These are phyloP conservation scores for Nixonia krombeini DNA, from an alignment of 1,140 invertebrate species.

Conservation along the genomic window DNA sequence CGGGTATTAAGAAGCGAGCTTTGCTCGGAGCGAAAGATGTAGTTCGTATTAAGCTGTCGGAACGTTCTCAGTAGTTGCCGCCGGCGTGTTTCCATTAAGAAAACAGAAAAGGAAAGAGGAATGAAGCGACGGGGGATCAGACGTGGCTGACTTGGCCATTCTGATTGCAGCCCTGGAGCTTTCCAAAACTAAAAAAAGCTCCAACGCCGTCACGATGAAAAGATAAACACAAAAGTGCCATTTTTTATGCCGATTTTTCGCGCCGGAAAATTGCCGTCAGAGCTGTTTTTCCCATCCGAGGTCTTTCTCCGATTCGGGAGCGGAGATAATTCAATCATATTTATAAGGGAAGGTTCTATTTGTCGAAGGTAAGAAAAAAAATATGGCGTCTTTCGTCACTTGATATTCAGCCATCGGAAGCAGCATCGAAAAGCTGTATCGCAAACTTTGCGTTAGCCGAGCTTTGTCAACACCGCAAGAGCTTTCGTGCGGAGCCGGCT, in stretches of 20 bases:
- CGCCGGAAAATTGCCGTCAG: too few species aligned
- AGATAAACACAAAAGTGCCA: conserved; percentile 15
- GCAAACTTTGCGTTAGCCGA: too few species aligned
- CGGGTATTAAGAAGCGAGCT: conserved; percentile 12
- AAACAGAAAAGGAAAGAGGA: conserved; percentile 13
- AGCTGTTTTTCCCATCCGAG: too few species aligned
- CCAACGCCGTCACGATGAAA: conserved; percentile 1
- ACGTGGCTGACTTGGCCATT: conserved; percentile 13
- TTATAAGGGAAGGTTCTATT: too few species aligned
- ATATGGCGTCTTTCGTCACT: too few species aligned
- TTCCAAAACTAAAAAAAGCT: conserved; percentile 10
- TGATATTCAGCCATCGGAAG: too few species aligned
- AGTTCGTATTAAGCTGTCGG: conserved; percentile 18
- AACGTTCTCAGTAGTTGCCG: conserved; percentile 5
- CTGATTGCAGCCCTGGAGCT: conserved; percentile 14
- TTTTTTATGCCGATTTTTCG: background rate
- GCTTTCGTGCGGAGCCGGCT: too few species aligned
- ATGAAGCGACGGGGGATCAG: conserved; percentile 8
- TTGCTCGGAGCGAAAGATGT: conserved; percentile 16
- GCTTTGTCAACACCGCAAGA: too few species aligned
- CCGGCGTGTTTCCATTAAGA: conserved; percentile 22
- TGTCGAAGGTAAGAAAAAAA: too few species aligned
- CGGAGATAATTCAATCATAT: too few species aligned
- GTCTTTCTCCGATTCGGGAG: background rate
- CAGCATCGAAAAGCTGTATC: too few species aligned